Conservation (phyloP, 2,888 invertebrate genomes). For the Alcis repandata region DNA sequence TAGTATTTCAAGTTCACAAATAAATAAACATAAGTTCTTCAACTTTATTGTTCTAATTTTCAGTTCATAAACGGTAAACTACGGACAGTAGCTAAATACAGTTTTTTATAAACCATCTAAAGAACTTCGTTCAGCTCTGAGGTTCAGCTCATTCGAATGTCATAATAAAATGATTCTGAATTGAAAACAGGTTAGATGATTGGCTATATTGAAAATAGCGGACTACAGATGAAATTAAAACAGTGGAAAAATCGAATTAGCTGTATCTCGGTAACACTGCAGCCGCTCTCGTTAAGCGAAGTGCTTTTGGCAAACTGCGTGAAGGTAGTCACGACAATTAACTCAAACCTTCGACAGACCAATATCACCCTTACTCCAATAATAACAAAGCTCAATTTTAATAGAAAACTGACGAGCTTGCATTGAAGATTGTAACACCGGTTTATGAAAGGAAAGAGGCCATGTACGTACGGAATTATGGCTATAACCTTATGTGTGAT, state of each 20-base stretch:
- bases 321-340: conserved; percentile 66
- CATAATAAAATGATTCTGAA: no score
- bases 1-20: no score
- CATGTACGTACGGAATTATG: conserved; percentile 52
- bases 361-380: conserved; percentile 32
- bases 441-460: conserved; percentile 55
- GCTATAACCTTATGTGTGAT: conserved; percentile 53
- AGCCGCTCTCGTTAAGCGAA: conserved; percentile 63
- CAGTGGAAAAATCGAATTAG: conserved; percentile 47
- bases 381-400: conserved; percentile 31
- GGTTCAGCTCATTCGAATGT: no score
- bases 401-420: conserved; percentile 19
- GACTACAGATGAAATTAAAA: conserved; percentile 38
- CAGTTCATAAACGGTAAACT: no score
- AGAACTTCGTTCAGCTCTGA: no score
- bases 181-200: not conserved
- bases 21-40: no score
- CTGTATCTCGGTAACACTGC: conserved; percentile 47
- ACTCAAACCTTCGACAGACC: conserved; percentile 49
- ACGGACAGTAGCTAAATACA: no score
- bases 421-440: conserved; percentile 46
- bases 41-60: no score
- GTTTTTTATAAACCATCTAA: no score
- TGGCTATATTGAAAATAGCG: no score
- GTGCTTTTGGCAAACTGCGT: conserved; percentile 68